Evolutionary conservation across 2,113 vertebrate genomes (phyloP).

Genomic region (Apodemus sylvaticus): DNA sequence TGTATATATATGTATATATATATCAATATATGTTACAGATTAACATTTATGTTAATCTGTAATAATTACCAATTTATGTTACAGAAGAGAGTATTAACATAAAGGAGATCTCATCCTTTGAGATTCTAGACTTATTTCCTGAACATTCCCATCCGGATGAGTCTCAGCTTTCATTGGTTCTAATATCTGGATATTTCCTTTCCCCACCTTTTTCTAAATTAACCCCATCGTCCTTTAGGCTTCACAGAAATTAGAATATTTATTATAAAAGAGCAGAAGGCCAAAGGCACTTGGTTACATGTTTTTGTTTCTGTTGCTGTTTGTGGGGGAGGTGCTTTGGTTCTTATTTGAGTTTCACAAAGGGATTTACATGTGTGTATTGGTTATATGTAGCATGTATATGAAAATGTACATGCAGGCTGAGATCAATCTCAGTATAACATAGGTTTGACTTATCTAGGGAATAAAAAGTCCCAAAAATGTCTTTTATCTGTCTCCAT

Average conservation of each 20-base stretch:
- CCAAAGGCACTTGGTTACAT: background rate
- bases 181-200: background rate
- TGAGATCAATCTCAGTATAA: background rate
- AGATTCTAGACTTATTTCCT: background rate
- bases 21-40: too few species aligned
- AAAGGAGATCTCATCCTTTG: background rate
- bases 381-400: background rate
- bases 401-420: background rate
- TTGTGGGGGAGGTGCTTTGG: background rate
- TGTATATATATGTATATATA: background rate
- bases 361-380: background rate
- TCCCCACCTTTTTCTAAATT: background rate
- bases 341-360: background rate
- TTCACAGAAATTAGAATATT: background rate
- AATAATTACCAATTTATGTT: too few species aligned
- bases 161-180: rapidly evolving
- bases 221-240: background rate
- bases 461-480: background rate
- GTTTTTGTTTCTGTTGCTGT: background rate
- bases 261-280: background rate
- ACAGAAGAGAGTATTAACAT: background rate
- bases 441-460: background rate
- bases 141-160: background rate
- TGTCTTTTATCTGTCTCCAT: background rate
- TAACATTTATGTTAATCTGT: too few species aligned